These are phyloP conservation scores for Protosalanx chinensis DNA, from an alignment of 2,797 vertebrate genomes.

Conservation along the genomic window DNA sequence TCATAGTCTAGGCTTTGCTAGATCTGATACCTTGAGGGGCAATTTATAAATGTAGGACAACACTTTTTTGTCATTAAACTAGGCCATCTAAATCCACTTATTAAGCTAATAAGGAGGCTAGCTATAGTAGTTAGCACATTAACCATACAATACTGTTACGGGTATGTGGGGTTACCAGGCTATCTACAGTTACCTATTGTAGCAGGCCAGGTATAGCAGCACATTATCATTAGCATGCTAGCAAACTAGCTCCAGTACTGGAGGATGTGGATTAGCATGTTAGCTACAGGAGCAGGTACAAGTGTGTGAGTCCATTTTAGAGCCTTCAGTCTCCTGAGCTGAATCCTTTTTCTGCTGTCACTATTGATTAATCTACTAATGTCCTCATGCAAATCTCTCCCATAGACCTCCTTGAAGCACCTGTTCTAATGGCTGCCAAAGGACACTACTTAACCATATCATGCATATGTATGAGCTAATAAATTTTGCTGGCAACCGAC, in stretches of 20 bases:
- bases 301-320: conserved; percentile 63
- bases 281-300: conserved; percentile 52
- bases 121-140: too few relatives aligned
- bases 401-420: conserved; percentile 57
- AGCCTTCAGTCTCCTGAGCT: conserved; percentile 57
- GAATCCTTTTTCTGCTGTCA: conserved; percentile 61
- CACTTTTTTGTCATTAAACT: not conserved
- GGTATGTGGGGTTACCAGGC: too few relatives aligned
- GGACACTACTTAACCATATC: conserved; percentile 63
- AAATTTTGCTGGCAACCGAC: conserved; percentile 67
- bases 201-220: too few relatives aligned
- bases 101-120: too few relatives aligned
- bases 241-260: conserved; percentile 49
- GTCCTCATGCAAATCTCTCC: conserved; percentile 69
- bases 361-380: conserved; percentile 75
- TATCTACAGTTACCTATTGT: too few relatives aligned
- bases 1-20: not conserved
- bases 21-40: not conserved
- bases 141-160: too few relatives aligned
- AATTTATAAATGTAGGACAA: not conserved
- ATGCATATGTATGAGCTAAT: conserved; percentile 77
- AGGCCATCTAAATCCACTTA: too few relatives aligned
- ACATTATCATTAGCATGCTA: too few relatives aligned
- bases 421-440: conserved; percentile 66
- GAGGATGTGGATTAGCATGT: conserved; percentile 49